Conservation (phyloP, 1,140 invertebrate genomes). For the Drosophila orena region DNA sequence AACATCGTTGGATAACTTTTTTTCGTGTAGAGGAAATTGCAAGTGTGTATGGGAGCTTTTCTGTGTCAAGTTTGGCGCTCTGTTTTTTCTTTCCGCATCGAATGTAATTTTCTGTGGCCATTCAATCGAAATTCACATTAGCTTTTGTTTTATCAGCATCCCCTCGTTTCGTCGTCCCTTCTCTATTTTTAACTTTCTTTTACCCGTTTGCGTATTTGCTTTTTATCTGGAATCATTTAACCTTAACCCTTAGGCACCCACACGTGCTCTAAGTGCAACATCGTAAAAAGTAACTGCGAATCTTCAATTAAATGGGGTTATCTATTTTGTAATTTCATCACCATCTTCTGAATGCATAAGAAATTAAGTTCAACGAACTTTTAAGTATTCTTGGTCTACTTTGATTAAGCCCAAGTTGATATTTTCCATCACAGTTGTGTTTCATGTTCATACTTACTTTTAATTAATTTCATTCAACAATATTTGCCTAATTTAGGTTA, state of each 20-base stretch:
- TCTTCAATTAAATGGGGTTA: neutral
- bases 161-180: neutral
- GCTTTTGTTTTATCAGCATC: slow-evolving; percentile 41
- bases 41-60: slow-evolving; percentile 30
- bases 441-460: too few relatives aligned
- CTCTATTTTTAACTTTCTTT: slow-evolving; percentile 16
- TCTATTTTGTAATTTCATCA: neutral
- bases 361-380: neutral
- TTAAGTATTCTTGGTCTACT: neutral
- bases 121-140: slow-evolving; percentile 44
- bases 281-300: neutral
- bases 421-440: neutral
- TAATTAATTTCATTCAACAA: too few relatives aligned
- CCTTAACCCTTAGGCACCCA: slow-evolving; percentile 22
- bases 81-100: slow-evolving; percentile 25
- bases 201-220: slow-evolving; percentile 34
- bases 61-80: slow-evolving; percentile 59
- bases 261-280: slow-evolving; percentile 13
- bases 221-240: slow-evolving; percentile 48
- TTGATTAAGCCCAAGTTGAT: neutral
- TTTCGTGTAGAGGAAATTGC: neutral
- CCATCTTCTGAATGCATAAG: too few relatives aligned
- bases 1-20: neutral
- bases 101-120: slow-evolving; percentile 33
- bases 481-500: too few relatives aligned